phyloP scores from a whole-genome alignment of 2,113 vertebrate genomes.

The Sapayoa aenigma region DNA sequence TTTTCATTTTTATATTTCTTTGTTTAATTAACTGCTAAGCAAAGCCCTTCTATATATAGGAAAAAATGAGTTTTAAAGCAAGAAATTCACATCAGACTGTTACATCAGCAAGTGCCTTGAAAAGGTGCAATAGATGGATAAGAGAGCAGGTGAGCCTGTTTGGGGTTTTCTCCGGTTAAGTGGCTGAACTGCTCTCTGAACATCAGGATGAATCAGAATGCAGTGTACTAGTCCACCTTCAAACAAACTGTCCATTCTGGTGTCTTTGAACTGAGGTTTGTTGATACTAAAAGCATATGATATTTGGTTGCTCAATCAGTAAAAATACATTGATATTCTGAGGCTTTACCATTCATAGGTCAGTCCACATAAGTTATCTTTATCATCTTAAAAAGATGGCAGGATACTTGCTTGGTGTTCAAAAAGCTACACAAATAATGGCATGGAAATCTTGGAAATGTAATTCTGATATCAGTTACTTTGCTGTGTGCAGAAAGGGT shows the following conservation, averaged over 20 bases:
- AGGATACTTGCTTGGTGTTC: neutral
- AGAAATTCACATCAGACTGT: neutral
- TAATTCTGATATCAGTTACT: neutral
- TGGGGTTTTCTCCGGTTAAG: neutral
- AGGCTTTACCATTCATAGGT: neutral
- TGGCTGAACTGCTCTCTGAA: neutral
- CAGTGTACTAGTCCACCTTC: neutral
- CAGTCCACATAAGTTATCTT: neutral
- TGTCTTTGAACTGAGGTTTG: neutral
- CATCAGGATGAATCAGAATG: neutral
- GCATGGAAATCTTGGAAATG: neutral
- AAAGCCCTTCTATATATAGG: neutral
- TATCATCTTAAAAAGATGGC: neutral
- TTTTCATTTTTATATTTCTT: neutral
- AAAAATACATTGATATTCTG: neutral
- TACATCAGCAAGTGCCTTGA: neutral
- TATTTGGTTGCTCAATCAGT: neutral
- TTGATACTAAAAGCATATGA: neutral
- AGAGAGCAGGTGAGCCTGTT: neutral
- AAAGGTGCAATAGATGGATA: neutral
- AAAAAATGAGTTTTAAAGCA: neutral
- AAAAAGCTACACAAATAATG: neutral
- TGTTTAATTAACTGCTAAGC: neutral
- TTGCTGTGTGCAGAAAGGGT: neutral
- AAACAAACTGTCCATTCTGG: neutral